These are phyloP conservation scores for Carposina sasakii DNA, from an alignment of 1,140 invertebrate genomes.

Conservation along the genomic window DNA sequence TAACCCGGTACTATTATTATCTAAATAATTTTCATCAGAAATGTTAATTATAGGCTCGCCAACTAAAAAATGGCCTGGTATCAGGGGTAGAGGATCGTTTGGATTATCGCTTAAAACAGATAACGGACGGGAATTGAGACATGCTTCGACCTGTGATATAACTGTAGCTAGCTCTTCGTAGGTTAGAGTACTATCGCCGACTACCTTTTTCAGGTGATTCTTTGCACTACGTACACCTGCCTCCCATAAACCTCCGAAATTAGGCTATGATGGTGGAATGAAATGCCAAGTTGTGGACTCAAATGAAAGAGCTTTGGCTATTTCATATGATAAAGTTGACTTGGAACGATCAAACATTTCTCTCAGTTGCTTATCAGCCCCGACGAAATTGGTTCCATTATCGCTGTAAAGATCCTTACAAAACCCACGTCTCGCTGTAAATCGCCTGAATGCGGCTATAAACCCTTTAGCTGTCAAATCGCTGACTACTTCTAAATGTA, in stretches of 20 bases:
- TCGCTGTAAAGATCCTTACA: conserved; percentile 30
- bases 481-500: conserved; percentile 21
- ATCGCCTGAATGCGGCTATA: conserved; percentile 35
- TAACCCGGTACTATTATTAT: neutral
- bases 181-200: neutral
- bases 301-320: neutral
- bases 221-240: neutral
- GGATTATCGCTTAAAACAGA: neutral
- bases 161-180: neutral
- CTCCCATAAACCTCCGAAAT: neutral
- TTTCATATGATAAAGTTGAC: neutral
- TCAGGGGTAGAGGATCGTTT: conserved; percentile 5
- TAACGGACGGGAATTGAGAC: neutral
- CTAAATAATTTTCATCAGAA: neutral
- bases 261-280: neutral
- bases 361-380: neutral
- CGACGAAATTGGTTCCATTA: conserved; percentile 13
- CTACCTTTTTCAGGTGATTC: neutral
- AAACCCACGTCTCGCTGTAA: conserved; percentile 33
- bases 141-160: conserved; percentile 5
- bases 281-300: neutral
- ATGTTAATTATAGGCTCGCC: neutral
- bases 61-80: conserved; percentile 41
- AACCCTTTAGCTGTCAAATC: conserved; percentile 33
- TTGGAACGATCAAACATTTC: neutral